Percentiles rank a stretch among this genome's conserved stretches.
Conservation (phyloP, 1,140 invertebrate species). For the Neodiprion fabricii region DNA sequence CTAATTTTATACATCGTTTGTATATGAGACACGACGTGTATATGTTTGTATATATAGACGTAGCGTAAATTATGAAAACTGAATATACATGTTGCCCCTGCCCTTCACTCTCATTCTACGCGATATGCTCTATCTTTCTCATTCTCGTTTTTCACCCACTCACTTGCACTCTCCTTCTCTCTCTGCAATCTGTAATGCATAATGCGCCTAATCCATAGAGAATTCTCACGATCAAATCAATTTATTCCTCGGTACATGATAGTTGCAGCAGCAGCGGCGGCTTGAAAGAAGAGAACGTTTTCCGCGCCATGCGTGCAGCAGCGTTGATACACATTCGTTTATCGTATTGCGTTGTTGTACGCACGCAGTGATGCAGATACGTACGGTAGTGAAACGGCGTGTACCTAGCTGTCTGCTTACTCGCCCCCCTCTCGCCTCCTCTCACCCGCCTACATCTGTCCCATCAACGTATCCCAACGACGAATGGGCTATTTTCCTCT, state of each 20-base stretch:
- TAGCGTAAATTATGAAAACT: slow-evolving; percentile 25
- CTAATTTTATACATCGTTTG: slow-evolving; percentile 28
- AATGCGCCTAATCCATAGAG: slow-evolving; percentile 24
- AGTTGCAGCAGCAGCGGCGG: not conserved
- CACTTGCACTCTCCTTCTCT: not conserved
- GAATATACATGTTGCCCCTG: not conserved
- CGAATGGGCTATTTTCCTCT: too few relatives aligned
- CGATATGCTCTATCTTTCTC: not conserved
- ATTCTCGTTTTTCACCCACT: slow-evolving; percentile 5
- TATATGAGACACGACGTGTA: slow-evolving; percentile 10
- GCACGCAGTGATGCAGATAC: slow-evolving; percentile 18
- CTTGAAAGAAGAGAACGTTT: not conserved
- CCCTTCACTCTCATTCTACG: slow-evolving; percentile 17
- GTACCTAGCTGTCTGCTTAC: slow-evolving; percentile 11
- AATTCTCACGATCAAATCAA: slow-evolving; percentile 14
- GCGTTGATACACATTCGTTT: not conserved
- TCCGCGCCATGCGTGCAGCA: not conserved
- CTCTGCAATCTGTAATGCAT: slow-evolving; percentile 1
- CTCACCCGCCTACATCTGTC: not conserved
- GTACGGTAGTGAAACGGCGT: slow-evolving; percentile 24
- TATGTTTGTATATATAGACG: slow-evolving; percentile 14
- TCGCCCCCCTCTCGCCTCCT: not conserved
- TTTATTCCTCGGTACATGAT: too few relatives aligned
- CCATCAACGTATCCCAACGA: not conserved
- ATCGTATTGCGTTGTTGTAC: slow-evolving; percentile 22